Base-by-base conservation (phyloP, 2,113 vertebrate species). In the Numida meleagris region DNA sequence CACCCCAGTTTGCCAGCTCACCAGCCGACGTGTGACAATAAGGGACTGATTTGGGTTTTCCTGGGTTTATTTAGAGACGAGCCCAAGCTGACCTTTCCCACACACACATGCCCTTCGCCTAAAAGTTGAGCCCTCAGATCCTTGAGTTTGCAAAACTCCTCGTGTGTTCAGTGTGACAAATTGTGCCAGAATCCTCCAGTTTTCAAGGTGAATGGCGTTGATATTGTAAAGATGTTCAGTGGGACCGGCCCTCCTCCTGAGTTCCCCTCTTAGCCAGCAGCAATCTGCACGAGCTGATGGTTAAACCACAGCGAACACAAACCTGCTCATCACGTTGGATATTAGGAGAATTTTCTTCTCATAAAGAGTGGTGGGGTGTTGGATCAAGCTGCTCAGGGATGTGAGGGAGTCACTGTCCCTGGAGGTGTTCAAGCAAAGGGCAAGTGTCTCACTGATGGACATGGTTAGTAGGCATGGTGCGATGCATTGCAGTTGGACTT, bases 21-120 rank as follows among this genome's bases (percentile, higher is more conserved):
- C 86, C 82, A 85, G 85, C 33, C 84, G 18, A 76, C 18, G 23
- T 0, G 1, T 53, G 71, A 55, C 58, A 58, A 10, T 42, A 78
- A 19, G 10, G 58, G 63, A 42, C 82, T 67, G 86, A 93, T 94
- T 86, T 83, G 38, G 72, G 83, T 76, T 88, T 94, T 83, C 88
- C 88, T 93, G 85, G 61, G 82, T 95, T 96, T 95, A 86, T 95
- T 95, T 94, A 84, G 89, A 89, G 80, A 86, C 92, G 95, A 95
- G 86, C 57, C 70, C 2, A 57, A 77, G 79, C 42, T 94, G 94
- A 96, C 94, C 96, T 94, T 94, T 95, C 93, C 93, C 93, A 85
- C 95, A 70, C 92, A 84, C 95, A 87, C 91, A 34, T 74, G 23
- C 19, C 9, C 7, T 68, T 83, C 31, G 13, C 82, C 90, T 23